Conservation (phyloP, 2,797 vertebrate genomes). For the Chromis chromis region DNA sequence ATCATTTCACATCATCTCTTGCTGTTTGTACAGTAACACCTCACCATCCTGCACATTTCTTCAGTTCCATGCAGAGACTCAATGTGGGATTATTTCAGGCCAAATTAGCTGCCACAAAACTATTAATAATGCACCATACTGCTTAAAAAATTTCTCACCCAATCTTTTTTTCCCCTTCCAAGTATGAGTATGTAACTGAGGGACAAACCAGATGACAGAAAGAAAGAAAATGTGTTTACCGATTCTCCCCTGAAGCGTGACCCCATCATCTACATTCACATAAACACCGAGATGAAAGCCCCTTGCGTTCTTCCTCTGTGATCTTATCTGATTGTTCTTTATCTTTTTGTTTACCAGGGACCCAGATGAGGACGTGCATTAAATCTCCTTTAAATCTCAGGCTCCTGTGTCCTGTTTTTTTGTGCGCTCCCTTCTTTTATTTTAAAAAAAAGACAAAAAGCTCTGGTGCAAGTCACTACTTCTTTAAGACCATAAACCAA, state of each 20-base stretch:
- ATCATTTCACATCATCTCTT: constrained; percentile 10
- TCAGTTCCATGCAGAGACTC: constrained; percentile 3
- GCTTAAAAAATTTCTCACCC: constrained; percentile 27
- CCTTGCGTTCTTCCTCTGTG: constrained; percentile 62
- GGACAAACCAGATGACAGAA: constrained; percentile 22
- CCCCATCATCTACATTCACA: constrained; percentile 59
- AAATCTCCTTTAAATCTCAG: constrained; percentile 69
- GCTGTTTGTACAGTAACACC: constrained; percentile 14
- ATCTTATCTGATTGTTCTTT: constrained; percentile 78
- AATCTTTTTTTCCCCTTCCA: constrained; percentile 11
- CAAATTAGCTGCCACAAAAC: constrained; percentile 39
- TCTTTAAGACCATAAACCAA: constrained; percentile 66
- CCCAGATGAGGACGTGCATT: constrained; percentile 64
- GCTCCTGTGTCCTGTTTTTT: constrained; percentile 43
- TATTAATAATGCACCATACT: constrained; percentile 35
- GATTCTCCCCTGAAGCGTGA: constrained; percentile 51
- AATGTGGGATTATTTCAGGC: constrained; percentile 23
- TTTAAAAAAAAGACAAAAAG: constrained; percentile 36
- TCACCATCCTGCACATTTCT: not conserved
- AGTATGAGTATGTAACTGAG: constrained; percentile 18
- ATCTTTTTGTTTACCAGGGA: constrained; percentile 76
- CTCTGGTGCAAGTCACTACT: constrained; percentile 46
- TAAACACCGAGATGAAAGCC: constrained; percentile 69
- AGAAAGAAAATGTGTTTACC: constrained; percentile 31
- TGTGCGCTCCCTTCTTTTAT: constrained; percentile 30